Evolutionary conservation across 2,113 vertebrate genomes (phyloP), one percentile per base, ranked within the genome.

Genomic region (Epinephelus fuscoguttatus): DNA sequence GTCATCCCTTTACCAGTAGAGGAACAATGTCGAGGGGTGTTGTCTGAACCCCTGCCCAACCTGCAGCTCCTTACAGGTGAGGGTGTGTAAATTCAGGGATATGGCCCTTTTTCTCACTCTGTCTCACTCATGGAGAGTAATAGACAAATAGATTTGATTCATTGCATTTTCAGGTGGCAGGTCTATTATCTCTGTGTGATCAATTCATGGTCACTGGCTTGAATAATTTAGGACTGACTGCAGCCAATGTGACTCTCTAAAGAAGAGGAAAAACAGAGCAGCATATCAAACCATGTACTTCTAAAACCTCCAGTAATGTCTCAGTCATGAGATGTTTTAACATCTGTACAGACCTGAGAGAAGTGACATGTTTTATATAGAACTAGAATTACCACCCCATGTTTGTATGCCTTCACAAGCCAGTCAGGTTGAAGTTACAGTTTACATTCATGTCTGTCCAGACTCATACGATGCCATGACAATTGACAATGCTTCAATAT

Each of bases 1-100:
- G 98, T 99, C 89, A 99, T 99, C 90, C 98, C 98, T 0, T 92
- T 99, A 76, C 98, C 98, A 0, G 97, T 99, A 75, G 98, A 99
- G 85, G 98, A 99, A 82, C 98, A 99, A 84, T 99, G 98, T 76
- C 95, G 98, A 1, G 98, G 98, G 0, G 96, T 99, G 64, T 95
- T 99, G 64, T 99, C 98, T 0, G 98, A 99, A 91, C 98, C 98
- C 4, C 94, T 97, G 59, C 97, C 98, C 0, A 96, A 99, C 74
- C 95, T 98, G 40, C 96, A 98, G 89, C 96, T 98, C 27, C 97
- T 99, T 80, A 97, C 97, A 0, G 98, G 98, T 99, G 93, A 42
- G 83, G 14, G 10, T 52, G 62, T 75, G 55, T 73, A 18, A 33
- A 21, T 70, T 33, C 23, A 9, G 45, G 37, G 15, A 47, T 7